A percentile compares a stretch with the other conserved stretches of the same genome.
Conservation (phyloP, 2,113 vertebrate species). For the Tachuris rubrigastra region DNA sequence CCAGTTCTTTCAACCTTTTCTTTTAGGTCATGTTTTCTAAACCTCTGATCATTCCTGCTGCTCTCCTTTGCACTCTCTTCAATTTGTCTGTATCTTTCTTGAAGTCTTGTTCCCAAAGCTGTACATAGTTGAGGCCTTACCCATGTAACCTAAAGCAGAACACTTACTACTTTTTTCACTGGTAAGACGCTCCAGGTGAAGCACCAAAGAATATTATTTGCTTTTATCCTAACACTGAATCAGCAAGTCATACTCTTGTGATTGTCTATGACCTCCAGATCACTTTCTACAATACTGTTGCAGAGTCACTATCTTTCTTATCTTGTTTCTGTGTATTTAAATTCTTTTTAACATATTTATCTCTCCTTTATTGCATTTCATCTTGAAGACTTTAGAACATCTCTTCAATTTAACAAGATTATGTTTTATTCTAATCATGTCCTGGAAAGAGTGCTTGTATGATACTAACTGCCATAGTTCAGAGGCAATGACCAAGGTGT, state of each 20-base stretch:
- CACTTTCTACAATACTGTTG: not conserved
- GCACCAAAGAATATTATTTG: not conserved
- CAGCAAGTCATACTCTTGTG: not conserved
- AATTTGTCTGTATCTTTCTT: conserved; percentile 54
- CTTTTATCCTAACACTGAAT: not conserved
- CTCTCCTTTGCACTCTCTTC: conserved; percentile 54
- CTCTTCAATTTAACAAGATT: not conserved
- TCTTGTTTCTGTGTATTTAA: not conserved
- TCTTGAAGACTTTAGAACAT: not conserved
- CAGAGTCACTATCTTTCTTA: not conserved
- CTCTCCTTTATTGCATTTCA: not conserved
- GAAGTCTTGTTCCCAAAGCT: conserved; percentile 14
- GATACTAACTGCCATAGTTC: not conserved
- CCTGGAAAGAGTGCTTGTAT: not conserved
- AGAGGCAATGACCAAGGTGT: not conserved
- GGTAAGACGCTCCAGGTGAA: not conserved
- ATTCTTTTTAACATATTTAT: not conserved
- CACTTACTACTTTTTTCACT: not conserved
- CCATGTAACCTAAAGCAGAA: not conserved
- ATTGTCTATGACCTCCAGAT: not conserved
- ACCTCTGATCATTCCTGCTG: conserved; percentile 52
- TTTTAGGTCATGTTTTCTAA: conserved; percentile 66
- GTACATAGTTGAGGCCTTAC: not conserved
- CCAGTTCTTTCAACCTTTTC: conserved; percentile 57
- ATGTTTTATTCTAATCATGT: not conserved